Evolutionary conservation across 2,888 invertebrate genomes (phyloP).

Genomic region (Amblyjoppa fuscipennis): DNA sequence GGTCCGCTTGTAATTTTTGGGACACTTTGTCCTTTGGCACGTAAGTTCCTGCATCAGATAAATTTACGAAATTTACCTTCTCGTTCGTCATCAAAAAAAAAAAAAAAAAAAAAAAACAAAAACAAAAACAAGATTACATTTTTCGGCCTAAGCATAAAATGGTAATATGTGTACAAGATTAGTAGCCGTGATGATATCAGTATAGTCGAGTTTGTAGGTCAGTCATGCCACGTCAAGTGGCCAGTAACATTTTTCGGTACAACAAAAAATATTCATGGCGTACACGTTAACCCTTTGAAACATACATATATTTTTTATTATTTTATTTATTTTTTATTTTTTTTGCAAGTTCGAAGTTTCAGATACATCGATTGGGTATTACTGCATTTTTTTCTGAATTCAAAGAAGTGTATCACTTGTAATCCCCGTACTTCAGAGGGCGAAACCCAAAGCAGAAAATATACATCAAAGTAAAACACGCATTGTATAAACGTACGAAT

Average conservation of each 20-base stretch:
- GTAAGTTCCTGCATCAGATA: constrained; percentile 69
- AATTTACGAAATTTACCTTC: neutral
- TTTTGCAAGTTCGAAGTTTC: too few species aligned
- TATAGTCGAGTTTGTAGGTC: too few species aligned
- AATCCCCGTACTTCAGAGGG: too few species aligned
- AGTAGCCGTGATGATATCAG: neutral
- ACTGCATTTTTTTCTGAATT: too few species aligned
- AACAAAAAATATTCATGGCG: too few species aligned
- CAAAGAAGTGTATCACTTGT: too few species aligned
- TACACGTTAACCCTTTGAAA: too few species aligned
- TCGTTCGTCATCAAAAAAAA: neutral
- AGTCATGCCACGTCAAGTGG: too few species aligned
- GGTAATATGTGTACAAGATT: neutral
- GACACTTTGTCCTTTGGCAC: constrained; percentile 69
- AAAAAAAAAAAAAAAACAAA: neutral
- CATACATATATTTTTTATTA: too few species aligned
- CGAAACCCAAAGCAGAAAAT: neutral
- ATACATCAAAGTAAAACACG: neutral
- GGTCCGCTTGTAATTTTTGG: constrained; percentile 69
- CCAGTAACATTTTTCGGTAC: too few species aligned
- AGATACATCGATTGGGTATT: too few species aligned
- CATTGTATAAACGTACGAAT: neutral
- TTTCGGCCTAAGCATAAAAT: neutral
- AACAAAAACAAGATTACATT: neutral
- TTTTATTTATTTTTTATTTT: too few species aligned